A percentile compares a stretch with the other conserved stretches of the same genome.
Conservation (phyloP, 2,888 invertebrate species). For the Rutpela maculata region DNA sequence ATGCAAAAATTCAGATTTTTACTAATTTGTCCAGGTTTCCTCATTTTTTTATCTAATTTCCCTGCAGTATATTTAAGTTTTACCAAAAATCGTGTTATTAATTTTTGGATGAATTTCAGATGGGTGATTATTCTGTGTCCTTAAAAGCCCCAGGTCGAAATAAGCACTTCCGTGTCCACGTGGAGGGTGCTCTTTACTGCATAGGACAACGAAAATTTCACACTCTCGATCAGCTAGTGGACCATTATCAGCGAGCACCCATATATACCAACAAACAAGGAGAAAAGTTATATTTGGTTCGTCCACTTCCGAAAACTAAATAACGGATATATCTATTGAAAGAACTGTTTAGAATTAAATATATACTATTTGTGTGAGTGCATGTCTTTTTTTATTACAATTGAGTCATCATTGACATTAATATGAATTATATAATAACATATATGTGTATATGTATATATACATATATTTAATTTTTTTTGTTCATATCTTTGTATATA, state of each 20-base stretch:
- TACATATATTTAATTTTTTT: constrained; percentile 59
- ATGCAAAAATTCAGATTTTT: too few species aligned
- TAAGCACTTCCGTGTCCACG: constrained; percentile 99
- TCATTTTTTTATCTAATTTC: too few species aligned
- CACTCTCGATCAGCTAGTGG: constrained; percentile 95
- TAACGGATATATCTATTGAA: constrained; percentile 61
- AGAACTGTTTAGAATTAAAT: constrained; percentile 50
- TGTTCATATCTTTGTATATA: constrained; percentile 61
- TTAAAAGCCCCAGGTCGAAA: constrained; percentile 98
- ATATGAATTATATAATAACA: constrained; percentile 38
- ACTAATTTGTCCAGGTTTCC: too few species aligned
- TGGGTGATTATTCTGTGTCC: constrained; percentile 98
- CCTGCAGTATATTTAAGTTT: too few species aligned
- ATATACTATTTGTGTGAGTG: constrained; percentile 55
- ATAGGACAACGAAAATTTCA: constrained; percentile 99
- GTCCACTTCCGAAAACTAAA: constrained; percentile 87
- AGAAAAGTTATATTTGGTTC: constrained; percentile 97
- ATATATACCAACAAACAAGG: constrained; percentile 99
- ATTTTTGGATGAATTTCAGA: constrained; percentile 77
- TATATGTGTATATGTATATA: constrained; percentile 59
- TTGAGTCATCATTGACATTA: constrained; percentile 37
- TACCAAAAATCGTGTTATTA: background rate
- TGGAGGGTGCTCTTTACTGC: constrained; percentile 93
- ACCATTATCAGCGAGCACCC: constrained; percentile 98
- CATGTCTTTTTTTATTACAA: constrained; percentile 47